Conservation (phyloP, 37 sponge, comb jelly and placozoan species). For the Chondrosia reniformis region DNA sequence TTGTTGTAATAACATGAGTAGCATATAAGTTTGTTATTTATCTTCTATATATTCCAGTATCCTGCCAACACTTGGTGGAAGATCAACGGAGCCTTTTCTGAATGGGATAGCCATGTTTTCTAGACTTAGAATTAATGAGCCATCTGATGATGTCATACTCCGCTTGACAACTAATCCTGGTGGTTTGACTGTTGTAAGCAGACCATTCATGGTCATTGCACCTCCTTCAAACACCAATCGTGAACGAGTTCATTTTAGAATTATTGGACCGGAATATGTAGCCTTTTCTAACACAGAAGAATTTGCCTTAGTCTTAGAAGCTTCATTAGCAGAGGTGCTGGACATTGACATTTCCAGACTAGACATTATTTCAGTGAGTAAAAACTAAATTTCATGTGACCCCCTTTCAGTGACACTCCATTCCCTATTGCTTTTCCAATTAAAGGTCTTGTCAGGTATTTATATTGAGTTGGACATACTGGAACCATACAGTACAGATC, state of each 20-base stretch:
- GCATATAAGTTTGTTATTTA: not conserved
- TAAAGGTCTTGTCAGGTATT: no score
- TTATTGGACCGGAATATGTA: conserved; percentile 3
- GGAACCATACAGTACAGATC: no score
- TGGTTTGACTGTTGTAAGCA: conserved; percentile 13
- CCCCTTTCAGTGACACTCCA: no score
- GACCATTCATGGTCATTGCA: conserved; percentile 40
- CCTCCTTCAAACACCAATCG: conserved; percentile 37
- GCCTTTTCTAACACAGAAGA: not conserved
- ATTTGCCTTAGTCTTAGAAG: not conserved
- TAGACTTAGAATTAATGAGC: conserved; percentile 52
- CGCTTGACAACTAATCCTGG: conserved; percentile 46
- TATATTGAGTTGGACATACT: no score
- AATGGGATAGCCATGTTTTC: conserved; percentile 74
- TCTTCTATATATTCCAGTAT: not conserved
- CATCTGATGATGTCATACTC: conserved; percentile 37
- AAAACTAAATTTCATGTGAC: not conserved
- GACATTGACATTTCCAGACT: conserved; percentile 59
- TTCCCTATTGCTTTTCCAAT: no score
- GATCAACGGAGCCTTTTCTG: conserved; percentile 45
- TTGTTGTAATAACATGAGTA: not conserved
- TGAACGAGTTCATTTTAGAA: conserved; percentile 29
- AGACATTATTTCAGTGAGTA: conserved; percentile 16
- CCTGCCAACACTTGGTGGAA: conserved; percentile 35
- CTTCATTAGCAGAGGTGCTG: conserved; percentile 5